Percentiles rank a stretch among this genome's conserved stretches.
Evolutionary conservation across 2,113 vertebrate species (phyloP).

Genomic region (Labeo rohita): DNA sequence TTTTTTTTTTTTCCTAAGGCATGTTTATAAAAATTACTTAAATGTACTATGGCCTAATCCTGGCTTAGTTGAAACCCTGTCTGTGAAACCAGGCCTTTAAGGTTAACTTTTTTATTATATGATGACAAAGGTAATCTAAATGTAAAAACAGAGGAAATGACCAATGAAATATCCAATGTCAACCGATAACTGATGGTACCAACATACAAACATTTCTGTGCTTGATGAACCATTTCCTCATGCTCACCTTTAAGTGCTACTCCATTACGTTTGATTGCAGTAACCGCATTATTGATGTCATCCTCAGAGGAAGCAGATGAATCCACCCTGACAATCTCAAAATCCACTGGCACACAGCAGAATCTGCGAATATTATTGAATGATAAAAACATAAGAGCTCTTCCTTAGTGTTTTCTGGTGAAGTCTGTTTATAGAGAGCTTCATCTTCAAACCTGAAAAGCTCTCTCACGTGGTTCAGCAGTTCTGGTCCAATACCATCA

Average conservation of each 20-base stretch:
- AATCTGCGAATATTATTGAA: slow-evolving; percentile 67
- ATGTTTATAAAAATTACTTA: too few species aligned
- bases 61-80: too few species aligned
- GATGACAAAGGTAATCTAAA: too few species aligned
- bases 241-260: slow-evolving; percentile 82
- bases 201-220: neutral
- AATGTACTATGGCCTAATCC: too few species aligned
- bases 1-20: too few species aligned
- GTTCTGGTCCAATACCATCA: slow-evolving; percentile 85
- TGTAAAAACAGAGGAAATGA: too few species aligned
- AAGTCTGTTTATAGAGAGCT: neutral
- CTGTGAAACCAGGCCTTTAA: too few species aligned
- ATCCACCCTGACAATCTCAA: slow-evolving; percentile 81
- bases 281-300: slow-evolving; percentile 81
- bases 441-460: slow-evolving; percentile 77
- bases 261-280: slow-evolving; percentile 83
- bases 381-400: slow-evolving; percentile 5
- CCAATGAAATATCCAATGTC: neutral
- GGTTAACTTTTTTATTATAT: too few species aligned
- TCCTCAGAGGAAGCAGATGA: slow-evolving; percentile 71
- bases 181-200: neutral
- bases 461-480: slow-evolving; percentile 80
- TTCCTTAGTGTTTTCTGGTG: neutral
- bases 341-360: slow-evolving; percentile 84
- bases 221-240: neutral